Evolutionary conservation across 2,888 invertebrate genomes (phyloP).

Genomic region (Blastobasis lacticolella): DNA sequence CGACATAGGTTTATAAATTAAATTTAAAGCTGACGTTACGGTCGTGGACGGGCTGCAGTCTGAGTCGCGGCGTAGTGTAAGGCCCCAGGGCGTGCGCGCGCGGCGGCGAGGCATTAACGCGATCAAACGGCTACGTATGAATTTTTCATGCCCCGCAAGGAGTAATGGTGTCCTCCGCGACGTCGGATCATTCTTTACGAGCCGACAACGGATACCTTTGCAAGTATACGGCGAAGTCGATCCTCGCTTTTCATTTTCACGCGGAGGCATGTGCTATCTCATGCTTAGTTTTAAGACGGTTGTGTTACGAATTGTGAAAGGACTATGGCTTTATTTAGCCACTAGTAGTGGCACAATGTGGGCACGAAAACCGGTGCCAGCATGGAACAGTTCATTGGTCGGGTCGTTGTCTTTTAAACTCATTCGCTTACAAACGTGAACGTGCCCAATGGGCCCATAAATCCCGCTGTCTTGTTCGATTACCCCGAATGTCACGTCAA

Average conservation of each 20-base stretch:
- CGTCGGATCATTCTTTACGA: slow-evolving; percentile 71
- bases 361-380: too few species aligned
- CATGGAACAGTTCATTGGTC: too few species aligned
- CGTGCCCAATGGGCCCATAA: background rate
- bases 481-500: slow-evolving; percentile 19
- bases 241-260: too few species aligned
- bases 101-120: slow-evolving; percentile 46
- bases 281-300: too few species aligned
- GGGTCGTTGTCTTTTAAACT: too few species aligned
- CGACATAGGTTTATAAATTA: slow-evolving; percentile 14
- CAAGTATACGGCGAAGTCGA: slow-evolving; percentile 40
- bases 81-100: slow-evolving; percentile 47
- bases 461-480: background rate
- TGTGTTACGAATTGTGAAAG: too few species aligned
- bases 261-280: too few species aligned
- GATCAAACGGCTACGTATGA: slow-evolving; percentile 60
- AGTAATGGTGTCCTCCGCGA: slow-evolving; percentile 65
- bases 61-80: slow-evolving; percentile 10
- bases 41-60: slow-evolving; percentile 25
- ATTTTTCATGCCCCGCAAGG: slow-evolving; percentile 66
- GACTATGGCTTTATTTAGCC: too few species aligned
- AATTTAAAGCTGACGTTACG: slow-evolving; percentile 31
- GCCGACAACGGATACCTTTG: slow-evolving; percentile 58
- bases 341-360: too few species aligned
- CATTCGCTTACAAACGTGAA: too few species aligned